Evolutionary conservation across 2,113 vertebrate species (phyloP).

Genomic region (Marmota monax): DNA sequence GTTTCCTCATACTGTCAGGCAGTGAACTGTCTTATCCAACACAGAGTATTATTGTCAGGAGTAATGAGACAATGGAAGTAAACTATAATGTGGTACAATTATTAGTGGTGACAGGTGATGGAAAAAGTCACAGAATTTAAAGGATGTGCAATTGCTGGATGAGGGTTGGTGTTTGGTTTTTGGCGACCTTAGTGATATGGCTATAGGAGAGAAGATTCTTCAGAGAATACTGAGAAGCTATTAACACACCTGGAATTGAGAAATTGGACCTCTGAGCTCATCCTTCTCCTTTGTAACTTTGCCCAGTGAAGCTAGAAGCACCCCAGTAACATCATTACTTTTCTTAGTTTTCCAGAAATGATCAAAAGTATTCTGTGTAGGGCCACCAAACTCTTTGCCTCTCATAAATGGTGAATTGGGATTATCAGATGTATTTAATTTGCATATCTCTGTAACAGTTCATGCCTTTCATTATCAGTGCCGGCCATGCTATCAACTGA

Average conservation of each 20-base stretch:
- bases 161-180: neutral
- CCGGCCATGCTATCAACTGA: neutral
- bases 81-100: neutral
- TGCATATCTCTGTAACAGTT: neutral
- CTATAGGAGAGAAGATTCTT: neutral
- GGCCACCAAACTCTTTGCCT: too few species aligned
- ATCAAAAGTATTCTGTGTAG: neutral
- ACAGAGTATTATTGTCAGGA: neutral
- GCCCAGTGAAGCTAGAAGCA: too few species aligned
- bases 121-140: neutral
- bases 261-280: too few species aligned
- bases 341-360: neutral
- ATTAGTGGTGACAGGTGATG: neutral
- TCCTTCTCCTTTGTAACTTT: too few species aligned
- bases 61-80: slow-evolving; percentile 44
- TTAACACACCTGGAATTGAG: neutral
- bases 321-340: neutral
- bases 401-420: too few species aligned
- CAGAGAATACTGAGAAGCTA: neutral
- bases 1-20: neutral
- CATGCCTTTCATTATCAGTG: neutral
- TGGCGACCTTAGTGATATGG: neutral
- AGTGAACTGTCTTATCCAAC: neutral
- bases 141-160: neutral
- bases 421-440: too few species aligned